These are phyloP conservation scores for Scyliorhinus canicula DNA, from an alignment of 2,797 vertebrate species.

Conservation along the genomic window DNA sequence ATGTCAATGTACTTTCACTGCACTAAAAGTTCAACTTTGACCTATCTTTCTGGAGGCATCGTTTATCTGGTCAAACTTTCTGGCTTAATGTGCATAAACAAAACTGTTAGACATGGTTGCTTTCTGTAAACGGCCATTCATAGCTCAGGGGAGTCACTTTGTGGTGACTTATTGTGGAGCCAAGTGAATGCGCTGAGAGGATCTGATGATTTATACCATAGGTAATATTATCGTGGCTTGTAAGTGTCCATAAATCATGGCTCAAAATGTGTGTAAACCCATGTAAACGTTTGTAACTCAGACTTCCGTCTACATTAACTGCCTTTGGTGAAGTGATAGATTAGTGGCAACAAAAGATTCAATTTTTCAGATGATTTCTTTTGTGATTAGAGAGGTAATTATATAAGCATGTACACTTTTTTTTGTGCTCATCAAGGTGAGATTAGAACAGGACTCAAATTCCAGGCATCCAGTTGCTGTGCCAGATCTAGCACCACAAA, in stretches of 20 bases:
- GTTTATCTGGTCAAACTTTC: background rate
- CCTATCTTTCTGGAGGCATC: background rate
- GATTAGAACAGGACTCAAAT: background rate
- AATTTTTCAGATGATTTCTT: background rate
- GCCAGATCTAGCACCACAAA: background rate
- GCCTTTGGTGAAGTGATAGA: background rate
- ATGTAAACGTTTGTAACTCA: conserved; percentile 8
- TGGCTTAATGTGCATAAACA: background rate
- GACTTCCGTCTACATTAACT: background rate
- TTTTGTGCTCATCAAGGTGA: background rate
- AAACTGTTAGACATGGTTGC: background rate
- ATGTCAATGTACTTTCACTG: background rate
- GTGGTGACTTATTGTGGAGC: background rate
- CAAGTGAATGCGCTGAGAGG: background rate
- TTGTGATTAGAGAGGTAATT: background rate
- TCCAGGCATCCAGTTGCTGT: background rate
- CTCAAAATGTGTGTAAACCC: background rate
- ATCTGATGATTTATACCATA: background rate
- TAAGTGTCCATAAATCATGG: background rate
- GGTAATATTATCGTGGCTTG: background rate
- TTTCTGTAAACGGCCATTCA: background rate
- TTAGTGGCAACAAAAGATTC: background rate
- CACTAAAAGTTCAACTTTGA: background rate
- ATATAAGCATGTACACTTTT: background rate
- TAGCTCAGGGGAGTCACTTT: background rate